Percentiles rank a stretch among this genome's conserved stretches.
Conservation (phyloP, 2,113 vertebrate species). For the Catharus bicknelli region DNA sequence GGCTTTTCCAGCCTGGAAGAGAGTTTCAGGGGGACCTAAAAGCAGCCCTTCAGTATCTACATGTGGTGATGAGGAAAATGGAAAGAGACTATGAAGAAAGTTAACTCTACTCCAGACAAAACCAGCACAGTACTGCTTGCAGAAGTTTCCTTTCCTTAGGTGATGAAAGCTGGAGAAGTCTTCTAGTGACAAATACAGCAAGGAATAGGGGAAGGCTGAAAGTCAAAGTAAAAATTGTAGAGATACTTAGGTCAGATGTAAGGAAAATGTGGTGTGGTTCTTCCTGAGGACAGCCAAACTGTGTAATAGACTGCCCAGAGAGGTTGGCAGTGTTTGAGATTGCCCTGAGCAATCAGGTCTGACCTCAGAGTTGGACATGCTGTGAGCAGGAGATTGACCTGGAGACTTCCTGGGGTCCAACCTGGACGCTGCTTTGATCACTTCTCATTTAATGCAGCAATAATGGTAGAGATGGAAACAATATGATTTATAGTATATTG, state of each 20-base stretch:
- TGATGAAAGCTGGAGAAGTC: slow-evolving; percentile 82
- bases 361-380: slow-evolving; percentile 15
- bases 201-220: not conserved
- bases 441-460: not conserved
- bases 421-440: not conserved
- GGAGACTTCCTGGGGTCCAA: not conserved
- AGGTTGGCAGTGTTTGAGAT: not conserved
- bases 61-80: not conserved
- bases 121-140: slow-evolving; percentile 82
- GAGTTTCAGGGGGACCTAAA: not conserved
- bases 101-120: not conserved
- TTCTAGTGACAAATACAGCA: slow-evolving; percentile 72
- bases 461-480: not conserved
- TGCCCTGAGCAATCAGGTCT: not conserved
- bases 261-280: not conserved
- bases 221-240: not conserved
- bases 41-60: not conserved
- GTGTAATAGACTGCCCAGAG: not conserved
- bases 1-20: not conserved
- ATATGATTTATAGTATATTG: not conserved
- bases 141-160: slow-evolving; percentile 86
- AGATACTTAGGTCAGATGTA: not conserved
- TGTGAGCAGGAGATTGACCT: slow-evolving; percentile 9
- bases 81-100: not conserved
- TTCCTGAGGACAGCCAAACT: not conserved